These are phyloP conservation scores for Hypsibius dujardini DNA, from an alignment of 1,140 invertebrate genomes.

Conservation along the genomic window DNA sequence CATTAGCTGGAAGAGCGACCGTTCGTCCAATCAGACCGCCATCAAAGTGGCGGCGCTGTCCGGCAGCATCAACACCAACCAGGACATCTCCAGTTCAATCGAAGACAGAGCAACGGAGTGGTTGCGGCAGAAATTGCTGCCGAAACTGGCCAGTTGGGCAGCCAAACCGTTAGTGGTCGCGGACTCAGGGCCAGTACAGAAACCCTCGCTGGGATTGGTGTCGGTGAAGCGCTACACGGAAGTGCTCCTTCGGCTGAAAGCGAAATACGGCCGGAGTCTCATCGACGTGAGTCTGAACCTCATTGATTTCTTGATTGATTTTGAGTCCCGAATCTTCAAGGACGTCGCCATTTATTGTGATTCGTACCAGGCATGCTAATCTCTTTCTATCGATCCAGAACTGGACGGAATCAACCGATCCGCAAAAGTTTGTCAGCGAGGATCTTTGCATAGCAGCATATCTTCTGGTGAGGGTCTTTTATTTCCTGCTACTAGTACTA, in stretches of 20 bases:
- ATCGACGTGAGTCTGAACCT: constrained; percentile 37
- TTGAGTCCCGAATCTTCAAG: neutral
- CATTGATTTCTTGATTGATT: constrained; percentile 21
- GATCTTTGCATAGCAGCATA: constrained; percentile 87
- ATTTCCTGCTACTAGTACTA: too few species aligned
- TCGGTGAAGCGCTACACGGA: constrained; percentile 48
- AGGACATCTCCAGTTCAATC: too few species aligned
- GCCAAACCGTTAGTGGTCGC: constrained; percentile 23
- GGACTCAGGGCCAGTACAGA: constrained; percentile 28
- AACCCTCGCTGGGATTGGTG: constrained; percentile 47
- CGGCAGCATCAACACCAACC: too few species aligned
- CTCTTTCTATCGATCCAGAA: constrained; percentile 28
- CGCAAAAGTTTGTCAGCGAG: constrained; percentile 84
- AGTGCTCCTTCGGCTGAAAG: constrained; percentile 55
- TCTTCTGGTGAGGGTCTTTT: constrained; percentile 46
- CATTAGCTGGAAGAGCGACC: too few species aligned
- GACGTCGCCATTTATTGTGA: too few species aligned
- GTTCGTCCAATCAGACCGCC: too few species aligned
- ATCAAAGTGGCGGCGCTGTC: too few species aligned
- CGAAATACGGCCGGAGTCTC: constrained; percentile 54
- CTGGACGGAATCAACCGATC: constrained; percentile 80
- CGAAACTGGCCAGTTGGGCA: constrained; percentile 49
- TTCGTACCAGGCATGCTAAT: constrained; percentile 9
- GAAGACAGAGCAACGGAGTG: constrained; percentile 24
- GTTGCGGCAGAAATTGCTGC: constrained; percentile 35